A percentile compares a stretch with the other conserved stretches of the same genome.
Evolutionary conservation across 1,140 invertebrate genomes (phyloP).

Genomic region (Mactra quadrangularis): DNA sequence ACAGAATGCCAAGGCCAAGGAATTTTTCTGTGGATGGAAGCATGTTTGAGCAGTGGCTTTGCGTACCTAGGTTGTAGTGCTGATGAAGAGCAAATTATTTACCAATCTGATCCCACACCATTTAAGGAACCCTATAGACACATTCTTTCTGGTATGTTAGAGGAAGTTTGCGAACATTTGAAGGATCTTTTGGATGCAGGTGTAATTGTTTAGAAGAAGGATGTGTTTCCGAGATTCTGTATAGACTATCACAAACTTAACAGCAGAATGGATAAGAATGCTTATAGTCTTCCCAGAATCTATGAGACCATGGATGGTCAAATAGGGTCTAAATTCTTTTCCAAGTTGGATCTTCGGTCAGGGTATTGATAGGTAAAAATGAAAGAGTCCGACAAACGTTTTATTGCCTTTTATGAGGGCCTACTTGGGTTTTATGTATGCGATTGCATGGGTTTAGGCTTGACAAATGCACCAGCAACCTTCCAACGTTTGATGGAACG

Average conservation of each 20-base stretch:
- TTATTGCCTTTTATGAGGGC: slow-evolving; percentile 74
- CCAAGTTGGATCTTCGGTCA: slow-evolving; percentile 81
- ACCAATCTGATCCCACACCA: too few relatives aligned
- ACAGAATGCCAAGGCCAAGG: too few relatives aligned
- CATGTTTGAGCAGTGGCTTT: too few relatives aligned
- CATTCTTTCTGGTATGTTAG: too few relatives aligned
- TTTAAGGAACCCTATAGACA: too few relatives aligned
- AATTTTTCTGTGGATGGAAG: too few relatives aligned
- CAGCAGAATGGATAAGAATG: slow-evolving; percentile 83
- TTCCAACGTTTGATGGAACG: too few relatives aligned
- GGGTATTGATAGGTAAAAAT: slow-evolving; percentile 81
- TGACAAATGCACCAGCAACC: too few relatives aligned
- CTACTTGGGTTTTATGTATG: slow-evolving; percentile 55
- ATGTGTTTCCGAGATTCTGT: background rate
- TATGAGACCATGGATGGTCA: slow-evolving; percentile 82
- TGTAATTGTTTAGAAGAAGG: background rate
- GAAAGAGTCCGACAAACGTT: slow-evolving; percentile 71
- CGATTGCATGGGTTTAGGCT: slow-evolving; percentile 5
- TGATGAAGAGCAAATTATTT: too few relatives aligned
- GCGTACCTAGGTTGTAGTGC: too few relatives aligned
- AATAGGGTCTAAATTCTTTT: slow-evolving; percentile 80
- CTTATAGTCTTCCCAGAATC: slow-evolving; percentile 85
- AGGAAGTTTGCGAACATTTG: too few relatives aligned
- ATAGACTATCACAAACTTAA: too few relatives aligned
- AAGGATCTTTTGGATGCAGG: background rate